phyloP scores from a whole-genome alignment of 2,888 invertebrate species.

The Gryllus longicercus region DNA sequence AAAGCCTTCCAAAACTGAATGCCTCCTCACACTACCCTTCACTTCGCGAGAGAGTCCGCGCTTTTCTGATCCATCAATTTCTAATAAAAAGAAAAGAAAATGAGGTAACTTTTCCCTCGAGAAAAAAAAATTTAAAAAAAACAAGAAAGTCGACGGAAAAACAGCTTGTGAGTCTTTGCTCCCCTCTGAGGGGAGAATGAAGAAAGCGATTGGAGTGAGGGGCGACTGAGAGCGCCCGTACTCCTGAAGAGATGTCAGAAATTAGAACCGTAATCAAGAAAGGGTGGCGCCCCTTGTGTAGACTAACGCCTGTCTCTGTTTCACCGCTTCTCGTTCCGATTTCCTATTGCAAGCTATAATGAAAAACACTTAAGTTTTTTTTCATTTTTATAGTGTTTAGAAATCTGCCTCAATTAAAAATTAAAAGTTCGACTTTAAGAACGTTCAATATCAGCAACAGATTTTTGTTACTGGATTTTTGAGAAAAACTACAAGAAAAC shows the following conservation, averaged over 20 bases:
- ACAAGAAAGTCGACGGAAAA: neutral
- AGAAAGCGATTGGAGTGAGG: neutral
- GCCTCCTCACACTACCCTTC: neutral
- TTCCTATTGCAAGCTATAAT: too few species aligned
- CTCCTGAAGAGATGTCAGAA: conserved; percentile 4
- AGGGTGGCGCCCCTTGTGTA: too few species aligned
- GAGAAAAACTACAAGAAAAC: too few species aligned
- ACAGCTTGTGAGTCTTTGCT: neutral
- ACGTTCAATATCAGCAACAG: too few species aligned
- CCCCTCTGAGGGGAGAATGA: neutral
- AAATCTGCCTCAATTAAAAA: too few species aligned
- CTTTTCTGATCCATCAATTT: conserved; percentile 21
- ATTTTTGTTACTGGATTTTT: too few species aligned
- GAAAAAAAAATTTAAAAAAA: neutral
- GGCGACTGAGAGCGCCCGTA: neutral
- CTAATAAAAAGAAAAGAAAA: conserved; percentile 22
- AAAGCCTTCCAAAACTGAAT: neutral
- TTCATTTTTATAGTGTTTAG: too few species aligned
- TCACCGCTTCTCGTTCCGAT: too few species aligned
- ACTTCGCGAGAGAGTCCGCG: neutral
- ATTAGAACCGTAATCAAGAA: neutral
- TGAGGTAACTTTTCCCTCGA: neutral
- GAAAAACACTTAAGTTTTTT: too few species aligned
- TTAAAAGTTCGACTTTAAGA: too few species aligned
- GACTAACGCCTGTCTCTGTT: too few species aligned